Conservation (phyloP, 2,888 invertebrate species). For the Amblyteles armatorius region DNA sequence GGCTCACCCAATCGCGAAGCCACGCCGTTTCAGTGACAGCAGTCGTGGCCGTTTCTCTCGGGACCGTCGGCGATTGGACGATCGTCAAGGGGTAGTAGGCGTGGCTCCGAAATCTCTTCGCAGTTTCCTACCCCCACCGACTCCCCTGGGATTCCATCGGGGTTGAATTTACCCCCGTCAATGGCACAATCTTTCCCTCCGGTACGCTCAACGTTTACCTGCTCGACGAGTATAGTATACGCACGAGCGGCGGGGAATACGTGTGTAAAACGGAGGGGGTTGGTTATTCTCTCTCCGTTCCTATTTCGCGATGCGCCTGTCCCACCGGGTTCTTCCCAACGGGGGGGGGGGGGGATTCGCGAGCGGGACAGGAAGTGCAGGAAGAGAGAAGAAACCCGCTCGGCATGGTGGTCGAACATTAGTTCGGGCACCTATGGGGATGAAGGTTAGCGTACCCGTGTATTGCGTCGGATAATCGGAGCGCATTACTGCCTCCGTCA, state of each 20-base stretch:
- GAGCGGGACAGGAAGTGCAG: slow-evolving; percentile 5
- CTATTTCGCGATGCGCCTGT: slow-evolving; percentile 11
- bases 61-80: slow-evolving; percentile 68
- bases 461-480: slow-evolving; percentile 80
- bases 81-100: slow-evolving; percentile 63
- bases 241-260: slow-evolving; percentile 10
- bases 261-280: slow-evolving; percentile 34
- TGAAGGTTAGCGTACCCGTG: slow-evolving; percentile 73
- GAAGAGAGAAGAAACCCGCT: slow-evolving; percentile 36
- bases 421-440: slow-evolving; percentile 41
- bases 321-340: neutral
- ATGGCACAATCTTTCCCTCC: slow-evolving; percentile 37
- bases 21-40: slow-evolving; percentile 70
- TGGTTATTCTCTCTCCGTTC: slow-evolving; percentile 30
- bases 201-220: slow-evolving; percentile 63
- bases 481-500: slow-evolving; percentile 73
- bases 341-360: neutral
- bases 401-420: slow-evolving; percentile 48
- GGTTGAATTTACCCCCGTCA: slow-evolving; percentile 50
- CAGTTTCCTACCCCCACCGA: slow-evolving; percentile 40
- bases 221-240: slow-evolving; percentile 48
- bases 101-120: slow-evolving; percentile 59
- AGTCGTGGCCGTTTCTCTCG: slow-evolving; percentile 63
- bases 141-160: slow-evolving; percentile 48
- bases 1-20: slow-evolving; percentile 70